A percentile compares a stretch with the other conserved stretches of the same genome.
phyloP scores from a whole-genome alignment of 2,113 vertebrate species.

The Corvus cornix region DNA sequence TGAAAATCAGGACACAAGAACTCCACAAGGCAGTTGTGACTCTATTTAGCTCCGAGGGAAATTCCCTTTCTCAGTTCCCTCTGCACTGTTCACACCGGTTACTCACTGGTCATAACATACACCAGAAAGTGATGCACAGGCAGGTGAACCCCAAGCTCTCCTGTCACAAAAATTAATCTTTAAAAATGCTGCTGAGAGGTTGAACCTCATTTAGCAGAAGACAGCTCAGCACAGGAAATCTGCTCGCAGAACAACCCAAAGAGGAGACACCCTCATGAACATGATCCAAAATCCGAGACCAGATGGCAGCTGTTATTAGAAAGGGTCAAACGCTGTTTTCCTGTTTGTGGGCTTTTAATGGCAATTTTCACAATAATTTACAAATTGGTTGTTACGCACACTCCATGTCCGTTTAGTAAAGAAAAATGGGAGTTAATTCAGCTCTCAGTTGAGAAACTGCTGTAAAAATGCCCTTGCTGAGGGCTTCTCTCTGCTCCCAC shows the following conservation, averaged over 20 bases:
- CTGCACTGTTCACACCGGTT: not conserved
- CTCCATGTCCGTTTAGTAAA: not conserved
- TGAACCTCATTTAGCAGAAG: not conserved
- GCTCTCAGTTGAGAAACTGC: not conserved
- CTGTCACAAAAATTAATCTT: not conserved
- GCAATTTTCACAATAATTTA: slow-evolving; percentile 25
- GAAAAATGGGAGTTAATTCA: not conserved
- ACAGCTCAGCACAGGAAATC: not conserved
- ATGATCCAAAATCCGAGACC: not conserved
- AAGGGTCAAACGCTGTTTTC: not conserved
- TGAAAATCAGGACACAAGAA: not conserved
- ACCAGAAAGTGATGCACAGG: not conserved
- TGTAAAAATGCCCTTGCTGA: not conserved
- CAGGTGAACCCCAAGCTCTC: not conserved
- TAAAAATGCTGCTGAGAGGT: not conserved
- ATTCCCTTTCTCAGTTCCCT: not conserved
- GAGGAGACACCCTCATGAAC: not conserved
- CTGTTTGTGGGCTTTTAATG: slow-evolving; percentile 38
- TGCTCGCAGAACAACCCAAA: accelerated
- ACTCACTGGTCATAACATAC: too few species aligned
- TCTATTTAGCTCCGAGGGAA: not conserved
- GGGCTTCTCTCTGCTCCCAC: not conserved
- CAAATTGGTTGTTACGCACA: not conserved
- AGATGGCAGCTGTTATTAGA: not conserved
- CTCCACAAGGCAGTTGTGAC: not conserved